phyloP scores from a whole-genome alignment of 2,888 invertebrate species.

The Pherbina coryleti region DNA sequence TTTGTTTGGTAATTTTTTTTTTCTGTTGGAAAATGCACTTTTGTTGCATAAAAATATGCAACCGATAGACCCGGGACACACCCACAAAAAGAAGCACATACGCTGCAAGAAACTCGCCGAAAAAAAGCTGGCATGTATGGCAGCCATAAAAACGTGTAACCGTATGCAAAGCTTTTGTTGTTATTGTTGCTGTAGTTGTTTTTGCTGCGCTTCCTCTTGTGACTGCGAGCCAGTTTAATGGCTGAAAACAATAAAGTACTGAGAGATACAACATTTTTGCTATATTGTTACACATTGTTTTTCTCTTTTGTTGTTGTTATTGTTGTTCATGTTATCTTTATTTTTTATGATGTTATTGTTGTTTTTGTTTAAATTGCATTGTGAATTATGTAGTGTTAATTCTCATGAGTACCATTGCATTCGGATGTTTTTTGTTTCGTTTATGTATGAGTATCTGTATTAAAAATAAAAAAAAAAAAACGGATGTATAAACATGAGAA shows the following conservation, averaged over 20 bases:
- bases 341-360: conserved; percentile 12
- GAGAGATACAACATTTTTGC: conserved; percentile 10
- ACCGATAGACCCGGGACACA: background rate
- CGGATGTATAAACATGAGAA: no score
- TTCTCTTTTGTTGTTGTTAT: background rate
- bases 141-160: background rate
- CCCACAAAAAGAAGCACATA: background rate
- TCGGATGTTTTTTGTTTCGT: background rate
- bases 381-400: conserved; percentile 66
- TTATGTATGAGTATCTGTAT: no score
- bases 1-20: background rate
- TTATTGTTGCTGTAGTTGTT: background rate
- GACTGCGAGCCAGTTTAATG: conserved; percentile 15
- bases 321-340: background rate
- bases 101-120: background rate
- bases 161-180: background rate
- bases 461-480: no score
- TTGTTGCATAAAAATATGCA: no score
- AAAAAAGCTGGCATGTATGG: background rate
- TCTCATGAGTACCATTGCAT: conserved; percentile 61
- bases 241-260: conserved; percentile 32
- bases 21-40: background rate
- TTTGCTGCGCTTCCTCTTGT: background rate
- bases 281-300: background rate
- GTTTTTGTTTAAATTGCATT: conserved; percentile 55